Evolutionary conservation across 2,113 vertebrate genomes (phyloP).

Genomic region (Dromas ardeola): DNA sequence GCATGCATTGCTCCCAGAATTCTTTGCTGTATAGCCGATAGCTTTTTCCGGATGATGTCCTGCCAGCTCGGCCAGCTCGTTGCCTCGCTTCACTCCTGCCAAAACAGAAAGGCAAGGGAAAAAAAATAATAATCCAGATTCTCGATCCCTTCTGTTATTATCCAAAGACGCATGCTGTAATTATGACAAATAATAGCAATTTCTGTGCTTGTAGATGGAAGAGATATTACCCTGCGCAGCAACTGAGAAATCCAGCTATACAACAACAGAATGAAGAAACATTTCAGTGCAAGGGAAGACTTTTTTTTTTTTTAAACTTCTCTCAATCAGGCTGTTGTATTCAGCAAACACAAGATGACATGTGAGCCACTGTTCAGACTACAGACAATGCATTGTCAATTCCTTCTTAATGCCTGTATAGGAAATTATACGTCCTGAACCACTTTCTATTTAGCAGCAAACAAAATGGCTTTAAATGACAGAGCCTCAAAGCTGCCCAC

Average conservation of each 20-base stretch:
- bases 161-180: background rate
- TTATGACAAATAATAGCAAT: background rate
- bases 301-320: background rate
- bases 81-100: constrained; percentile 91
- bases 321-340: background rate
- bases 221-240: background rate
- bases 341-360: background rate
- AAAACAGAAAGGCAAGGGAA: background rate
- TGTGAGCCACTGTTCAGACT: background rate
- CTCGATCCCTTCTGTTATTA: background rate
- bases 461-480: background rate
- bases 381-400: background rate
- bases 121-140: background rate
- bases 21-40: constrained; percentile 87
- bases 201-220: background rate
- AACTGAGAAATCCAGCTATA: background rate
- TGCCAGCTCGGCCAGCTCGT: constrained; percentile 89
- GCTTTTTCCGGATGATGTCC: constrained; percentile 90
- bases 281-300: background rate
- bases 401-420: background rate
- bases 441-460: background rate
- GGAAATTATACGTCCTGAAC: background rate
- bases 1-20: constrained; percentile 96
- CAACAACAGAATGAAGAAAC: background rate
- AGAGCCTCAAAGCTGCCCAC: background rate